Percentiles rank a stretch among this genome's conserved stretches.
Evolutionary conservation across 2,113 vertebrate species (phyloP).

Genomic region (Lamprologus speciosus): DNA sequence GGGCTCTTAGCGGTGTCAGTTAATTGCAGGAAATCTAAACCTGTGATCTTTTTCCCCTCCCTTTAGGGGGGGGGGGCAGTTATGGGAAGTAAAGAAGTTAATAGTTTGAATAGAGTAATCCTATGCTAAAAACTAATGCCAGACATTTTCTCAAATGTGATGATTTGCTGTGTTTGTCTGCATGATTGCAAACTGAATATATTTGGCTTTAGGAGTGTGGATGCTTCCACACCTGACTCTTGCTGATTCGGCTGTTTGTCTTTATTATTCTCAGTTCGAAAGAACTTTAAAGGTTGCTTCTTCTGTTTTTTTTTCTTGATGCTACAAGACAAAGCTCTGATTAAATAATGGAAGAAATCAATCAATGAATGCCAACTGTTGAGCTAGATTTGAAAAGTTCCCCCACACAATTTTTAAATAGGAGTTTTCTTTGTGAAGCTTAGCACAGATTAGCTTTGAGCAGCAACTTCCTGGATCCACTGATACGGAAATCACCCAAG

Average conservation of each 20-base stretch:
- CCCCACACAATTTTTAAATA: background rate
- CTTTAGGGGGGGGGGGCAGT: too few species aligned
- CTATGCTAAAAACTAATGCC: background rate
- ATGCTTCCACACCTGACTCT: background rate
- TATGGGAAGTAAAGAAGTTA: background rate
- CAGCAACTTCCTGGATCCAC: background rate
- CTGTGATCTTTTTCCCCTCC: background rate
- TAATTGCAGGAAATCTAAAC: background rate
- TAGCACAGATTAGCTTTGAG: background rate
- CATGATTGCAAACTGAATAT: background rate
- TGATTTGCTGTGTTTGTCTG: background rate
- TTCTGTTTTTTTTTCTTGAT: background rate
- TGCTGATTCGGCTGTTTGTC: background rate
- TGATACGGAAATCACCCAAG: background rate
- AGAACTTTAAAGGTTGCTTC: background rate
- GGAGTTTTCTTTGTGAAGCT: background rate
- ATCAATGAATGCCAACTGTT: background rate
- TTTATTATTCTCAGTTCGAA: background rate
- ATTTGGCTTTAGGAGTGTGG: background rate
- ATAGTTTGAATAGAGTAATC: background rate
- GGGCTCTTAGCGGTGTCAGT: background rate
- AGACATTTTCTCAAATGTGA: background rate
- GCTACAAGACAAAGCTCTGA: background rate
- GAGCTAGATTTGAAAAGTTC: background rate
- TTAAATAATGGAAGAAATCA: background rate